Percentiles rank a stretch among this genome's conserved stretches.
Evolutionary conservation across 2,888 invertebrate genomes (phyloP).

Genomic region (Fragum sueziense): DNA sequence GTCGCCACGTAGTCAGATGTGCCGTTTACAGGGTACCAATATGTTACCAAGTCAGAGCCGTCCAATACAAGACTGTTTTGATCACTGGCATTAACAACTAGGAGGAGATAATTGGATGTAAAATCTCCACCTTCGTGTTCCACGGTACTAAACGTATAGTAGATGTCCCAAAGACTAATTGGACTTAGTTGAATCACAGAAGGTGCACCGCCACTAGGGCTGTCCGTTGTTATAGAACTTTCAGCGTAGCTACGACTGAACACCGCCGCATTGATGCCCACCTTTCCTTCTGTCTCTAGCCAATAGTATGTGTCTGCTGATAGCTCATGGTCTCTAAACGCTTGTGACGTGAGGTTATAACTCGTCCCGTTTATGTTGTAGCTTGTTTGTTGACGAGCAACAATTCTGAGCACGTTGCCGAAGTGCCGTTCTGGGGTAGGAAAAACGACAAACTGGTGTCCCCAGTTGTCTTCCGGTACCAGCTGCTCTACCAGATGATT

Average conservation of each 20-base stretch:
- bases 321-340: background rate
- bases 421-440: background rate
- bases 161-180: background rate
- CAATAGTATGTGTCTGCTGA: background rate
- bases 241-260: background rate
- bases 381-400: background rate
- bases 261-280: background rate
- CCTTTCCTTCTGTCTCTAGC: background rate
- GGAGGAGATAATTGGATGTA: background rate
- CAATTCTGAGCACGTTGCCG: background rate
- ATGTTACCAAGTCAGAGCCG: background rate
- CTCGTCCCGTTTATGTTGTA: background rate
- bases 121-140: background rate
- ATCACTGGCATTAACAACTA: background rate
- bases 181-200: background rate
- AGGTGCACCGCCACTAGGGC: background rate
- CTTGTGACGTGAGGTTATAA: background rate
- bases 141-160: background rate
- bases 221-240: background rate
- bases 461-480: background rate
- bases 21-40: background rate
- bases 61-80: background rate
- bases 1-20: background rate
- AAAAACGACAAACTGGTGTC: background rate
- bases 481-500: background rate